phyloP scores from a whole-genome alignment of 2,113 vertebrate species.

The Platycercus adscitus region DNA sequence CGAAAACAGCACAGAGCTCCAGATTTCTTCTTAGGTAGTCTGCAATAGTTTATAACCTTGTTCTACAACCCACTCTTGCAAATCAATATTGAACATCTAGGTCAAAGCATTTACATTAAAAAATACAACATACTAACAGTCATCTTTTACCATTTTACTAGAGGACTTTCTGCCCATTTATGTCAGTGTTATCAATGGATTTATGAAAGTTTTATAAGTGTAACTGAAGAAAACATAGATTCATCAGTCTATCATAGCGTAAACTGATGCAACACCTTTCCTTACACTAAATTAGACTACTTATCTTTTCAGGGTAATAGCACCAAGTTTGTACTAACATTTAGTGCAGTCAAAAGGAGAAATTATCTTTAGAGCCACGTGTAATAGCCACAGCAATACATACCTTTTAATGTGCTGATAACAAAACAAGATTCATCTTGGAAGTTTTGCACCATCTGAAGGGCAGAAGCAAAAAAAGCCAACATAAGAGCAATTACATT shows the following conservation, averaged over 20 bases:
- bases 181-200: neutral
- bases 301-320: slow-evolving; percentile 14
- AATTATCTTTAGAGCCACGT: neutral
- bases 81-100: neutral
- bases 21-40: neutral
- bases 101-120: neutral
- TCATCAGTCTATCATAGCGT: neutral
- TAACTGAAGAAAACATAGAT: neutral
- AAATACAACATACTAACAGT: neutral
- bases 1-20: neutral
- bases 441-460: slow-evolving; percentile 95
- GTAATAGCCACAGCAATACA: neutral
- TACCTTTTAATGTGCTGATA: slow-evolving; percentile 91
- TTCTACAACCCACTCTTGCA: neutral
- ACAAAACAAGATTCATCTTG: slow-evolving; percentile 90
- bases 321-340: neutral
- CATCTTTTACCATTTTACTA: neutral
- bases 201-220: neutral
- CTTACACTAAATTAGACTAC: neutral
- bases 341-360: neutral
- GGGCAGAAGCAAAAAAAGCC: slow-evolving; percentile 26
- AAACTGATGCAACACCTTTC: neutral
- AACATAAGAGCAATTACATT: neutral
- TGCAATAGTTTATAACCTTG: neutral
- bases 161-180: neutral